A percentile compares a stretch with the other conserved stretches of the same genome.
Evolutionary conservation across 30 jellyfish, hydroid and myxozoan species (phyloP).

Genomic region (Aurelia aurita complex sp. Pacific): DNA sequence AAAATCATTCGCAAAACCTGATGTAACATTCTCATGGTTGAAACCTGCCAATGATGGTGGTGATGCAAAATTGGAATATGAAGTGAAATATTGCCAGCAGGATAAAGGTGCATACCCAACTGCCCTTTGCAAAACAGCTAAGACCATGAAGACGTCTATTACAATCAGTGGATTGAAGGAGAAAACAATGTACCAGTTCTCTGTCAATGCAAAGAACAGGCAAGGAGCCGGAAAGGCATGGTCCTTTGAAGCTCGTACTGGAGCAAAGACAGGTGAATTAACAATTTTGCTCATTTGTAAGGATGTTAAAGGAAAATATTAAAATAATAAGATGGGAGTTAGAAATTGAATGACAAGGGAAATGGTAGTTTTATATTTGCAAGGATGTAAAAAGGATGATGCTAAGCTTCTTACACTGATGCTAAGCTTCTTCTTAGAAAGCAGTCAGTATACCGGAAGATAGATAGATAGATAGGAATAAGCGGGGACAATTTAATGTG

Average conservation of each 20-base stretch:
- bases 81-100: slow-evolving; percentile 15
- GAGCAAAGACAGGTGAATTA: background rate
- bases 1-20: background rate
- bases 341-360: too few relatives aligned
- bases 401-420: too few relatives aligned
- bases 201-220: slow-evolving; percentile 9
- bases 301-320: too few relatives aligned
- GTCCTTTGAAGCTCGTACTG: too few relatives aligned
- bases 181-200: slow-evolving; percentile 16
- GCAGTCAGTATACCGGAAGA: too few relatives aligned
- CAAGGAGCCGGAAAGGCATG: slow-evolving; percentile 8
- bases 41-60: slow-evolving; percentile 45
- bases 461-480: too few relatives aligned
- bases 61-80: slow-evolving; percentile 26
- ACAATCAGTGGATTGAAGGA: slow-evolving; percentile 14
- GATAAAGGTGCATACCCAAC: background rate
- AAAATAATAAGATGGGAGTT: too few relatives aligned
- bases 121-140: slow-evolving; percentile 1
- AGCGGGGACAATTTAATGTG: too few relatives aligned
- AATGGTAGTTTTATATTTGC: too few relatives aligned
- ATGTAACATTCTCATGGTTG: slow-evolving; percentile 14
- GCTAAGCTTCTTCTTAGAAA: too few relatives aligned
- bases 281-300: too few relatives aligned
- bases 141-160: slow-evolving; percentile 23
- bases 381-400: too few relatives aligned